Base-by-base conservation (phyloP, 2,888 invertebrate species). In the Lasius fuliginosus region DNA sequence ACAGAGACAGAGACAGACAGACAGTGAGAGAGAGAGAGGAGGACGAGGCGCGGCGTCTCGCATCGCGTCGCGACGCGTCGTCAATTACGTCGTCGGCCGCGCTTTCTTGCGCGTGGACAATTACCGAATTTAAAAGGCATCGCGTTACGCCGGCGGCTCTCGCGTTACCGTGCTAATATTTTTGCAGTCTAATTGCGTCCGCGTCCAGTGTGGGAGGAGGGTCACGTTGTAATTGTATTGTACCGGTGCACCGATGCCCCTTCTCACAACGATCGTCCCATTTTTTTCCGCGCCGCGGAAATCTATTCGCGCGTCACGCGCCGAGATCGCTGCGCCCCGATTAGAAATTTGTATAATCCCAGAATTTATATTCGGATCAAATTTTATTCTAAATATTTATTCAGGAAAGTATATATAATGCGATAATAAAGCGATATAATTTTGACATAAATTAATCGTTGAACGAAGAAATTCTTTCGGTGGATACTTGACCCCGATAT, bases 81-180 rank as follows among this genome's bases (percentile, higher is more conserved):
- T 87, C 89, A 84, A 87, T 90, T 88, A 87, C 77, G 79, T 53
- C 65, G 77, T 53, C 65, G 77, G 6, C 23, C 71, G 58, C 87
- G 85, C 85, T 85, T 85, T 89, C 85, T 79, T 36, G 56, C 82
- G 58, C 56, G 56, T 60, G 81, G 85, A 87, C 90, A 89, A 90
- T 90, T 89, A 90, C 89, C 90, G 88, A 90, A 90, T 90, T 90
- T 89, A 90, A 90, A 90, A 90, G 87, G 90, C 89, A 85, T 90
- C 90, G 88, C 83, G 86, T 90, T 90, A 90, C 90, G 40, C 5
- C 42, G 42, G 75, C 71, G 68, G 60, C 46, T 82, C 88, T 90
- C 88, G 67, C 88, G 82, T 90, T 90, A 90, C 90, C 87, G 64
- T 85, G 89, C 90, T 86, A 90, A 90, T 90, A 90, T 90, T 90